phyloP scores from a whole-genome alignment of 2,113 vertebrate genomes.

The Eonycteris spelaea region DNA sequence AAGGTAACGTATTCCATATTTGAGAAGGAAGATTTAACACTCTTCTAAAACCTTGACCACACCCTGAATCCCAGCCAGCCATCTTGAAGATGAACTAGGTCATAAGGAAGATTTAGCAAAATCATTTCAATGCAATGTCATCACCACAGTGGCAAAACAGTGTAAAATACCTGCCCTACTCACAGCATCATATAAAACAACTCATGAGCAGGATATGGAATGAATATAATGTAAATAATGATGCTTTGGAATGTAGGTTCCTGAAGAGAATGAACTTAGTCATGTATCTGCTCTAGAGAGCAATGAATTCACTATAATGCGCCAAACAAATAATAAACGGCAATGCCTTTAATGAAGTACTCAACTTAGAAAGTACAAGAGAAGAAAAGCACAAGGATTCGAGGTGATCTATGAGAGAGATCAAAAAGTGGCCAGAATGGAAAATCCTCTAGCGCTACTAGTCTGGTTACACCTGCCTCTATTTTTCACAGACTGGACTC shows the following conservation, averaged over 20 bases:
- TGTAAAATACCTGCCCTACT: not conserved
- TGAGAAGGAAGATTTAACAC: not conserved
- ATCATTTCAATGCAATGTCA: constrained; percentile 22
- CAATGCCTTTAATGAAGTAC: not conserved
- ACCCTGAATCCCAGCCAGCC: constrained; percentile 40
- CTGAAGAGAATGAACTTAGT: not conserved
- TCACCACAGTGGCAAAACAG: not conserved
- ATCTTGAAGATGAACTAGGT: constrained; percentile 47
- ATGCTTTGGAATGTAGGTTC: not conserved
- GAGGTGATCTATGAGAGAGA: not conserved
- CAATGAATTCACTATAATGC: not conserved
- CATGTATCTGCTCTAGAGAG: not conserved
- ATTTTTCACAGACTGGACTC: not conserved
- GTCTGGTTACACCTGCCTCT: not conserved
- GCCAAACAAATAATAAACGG: not conserved
- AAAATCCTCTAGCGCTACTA: not conserved
- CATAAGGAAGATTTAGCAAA: not conserved
- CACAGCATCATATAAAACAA: not conserved
- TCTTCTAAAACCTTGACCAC: constrained; percentile 38
- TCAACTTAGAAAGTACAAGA: not conserved
- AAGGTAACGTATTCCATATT: constrained; percentile 4
- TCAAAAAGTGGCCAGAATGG: not conserved
- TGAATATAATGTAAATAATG: not conserved
- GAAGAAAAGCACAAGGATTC: not conserved
- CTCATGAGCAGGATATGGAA: not conserved